Evolutionary conservation across 2,888 invertebrate genomes (phyloP).

Genomic region (Orthonevra nobilis): DNA sequence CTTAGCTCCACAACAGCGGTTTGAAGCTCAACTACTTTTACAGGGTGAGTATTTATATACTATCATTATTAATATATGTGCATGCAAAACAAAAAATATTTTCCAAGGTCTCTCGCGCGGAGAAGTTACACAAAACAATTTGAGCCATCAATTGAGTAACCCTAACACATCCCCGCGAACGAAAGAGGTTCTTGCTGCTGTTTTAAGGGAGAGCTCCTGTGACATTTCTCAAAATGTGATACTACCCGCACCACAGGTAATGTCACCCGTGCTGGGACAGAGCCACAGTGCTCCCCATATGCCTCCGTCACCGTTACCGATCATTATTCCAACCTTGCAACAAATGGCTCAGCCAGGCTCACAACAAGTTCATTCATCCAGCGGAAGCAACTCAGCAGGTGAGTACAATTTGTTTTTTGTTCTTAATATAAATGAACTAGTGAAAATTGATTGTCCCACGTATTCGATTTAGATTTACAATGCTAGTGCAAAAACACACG

Average conservation of each 20-base stretch:
- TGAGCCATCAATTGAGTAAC: constrained; percentile 89
- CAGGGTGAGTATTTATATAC: constrained; percentile 82
- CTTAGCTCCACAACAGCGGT: constrained; percentile 72
- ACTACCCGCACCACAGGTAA: constrained; percentile 54
- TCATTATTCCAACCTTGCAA: constrained; percentile 50
- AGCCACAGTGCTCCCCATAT: constrained; percentile 54
- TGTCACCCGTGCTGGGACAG: constrained; percentile 61
- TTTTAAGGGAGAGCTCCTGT: constrained; percentile 73
- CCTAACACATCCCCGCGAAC: constrained; percentile 72
- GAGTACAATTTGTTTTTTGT: too few species aligned
- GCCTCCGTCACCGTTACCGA: constrained; percentile 45
- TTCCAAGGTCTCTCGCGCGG: constrained; percentile 85
- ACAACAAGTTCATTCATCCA: constrained; percentile 21
- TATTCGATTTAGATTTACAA: too few species aligned
- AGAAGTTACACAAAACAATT: constrained; percentile 87
- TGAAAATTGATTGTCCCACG: too few species aligned
- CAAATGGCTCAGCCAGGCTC: constrained; percentile 27
- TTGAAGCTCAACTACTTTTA: constrained; percentile 88
- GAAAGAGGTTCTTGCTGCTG: constrained; percentile 74
- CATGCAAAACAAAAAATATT: too few species aligned
- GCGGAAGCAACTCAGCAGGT: constrained; percentile 26
- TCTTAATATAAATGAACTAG: too few species aligned
- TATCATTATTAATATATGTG: too few species aligned
- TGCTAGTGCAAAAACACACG: too few species aligned
- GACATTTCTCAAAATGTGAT: constrained; percentile 64